Base-by-base conservation (phyloP, 2,797 vertebrate genomes). In the Rhynchonycteris naso region DNA sequence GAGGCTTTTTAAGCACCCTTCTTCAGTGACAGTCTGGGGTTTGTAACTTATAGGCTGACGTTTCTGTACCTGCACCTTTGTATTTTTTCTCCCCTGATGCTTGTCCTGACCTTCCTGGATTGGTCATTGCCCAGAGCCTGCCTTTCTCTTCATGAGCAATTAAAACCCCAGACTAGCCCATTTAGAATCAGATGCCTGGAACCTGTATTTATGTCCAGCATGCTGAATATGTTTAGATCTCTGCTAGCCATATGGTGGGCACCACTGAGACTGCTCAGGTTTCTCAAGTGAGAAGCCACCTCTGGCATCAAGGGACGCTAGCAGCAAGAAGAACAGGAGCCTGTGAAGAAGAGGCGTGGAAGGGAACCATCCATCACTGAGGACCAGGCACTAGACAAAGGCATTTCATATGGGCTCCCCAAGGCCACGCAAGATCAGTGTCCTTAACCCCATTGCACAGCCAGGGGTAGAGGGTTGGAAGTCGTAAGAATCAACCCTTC, bases 161-260 rank as follows among this genome's bases (percentile, higher is more conserved):
- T 96, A 96, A 66, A 85, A 26, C 58, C 94, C 88, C 91, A 96
- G 95, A 97, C 97, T 96, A 97, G 95, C 87, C 83, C 89, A 94
- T 97, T 93, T 81, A 66, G 84, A 88, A 78, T 94, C 95, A 96
- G 96, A 96, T 95, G 97, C 89, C 93, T 71, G 80, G 83, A 88
- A 95, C 95, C 92, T 87, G 66, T 96, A 79, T 92, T 96, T 96
- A 93, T 94, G 86, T 93, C 92, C 47, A 87, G 33, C 4, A 0
- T 66, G 89, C 76, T 14, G 15, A 63, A 69, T 83, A 59, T 89
- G 63, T 72, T 35, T 1, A 2, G 63, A 88, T 21, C 83, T 71
- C 75, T 92, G 97, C 97, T 96, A 96, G 84, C 91, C 93, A 92
- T 18, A 6, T 56, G 83, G 88, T n/a, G 9, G 83, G 75, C 69